Percentiles rank a stretch among this genome's conserved stretches.
These are phyloP conservation scores for Troglohyphantes excavatus DNA, from an alignment of 2,888 invertebrate genomes.

Conservation along the genomic window DNA sequence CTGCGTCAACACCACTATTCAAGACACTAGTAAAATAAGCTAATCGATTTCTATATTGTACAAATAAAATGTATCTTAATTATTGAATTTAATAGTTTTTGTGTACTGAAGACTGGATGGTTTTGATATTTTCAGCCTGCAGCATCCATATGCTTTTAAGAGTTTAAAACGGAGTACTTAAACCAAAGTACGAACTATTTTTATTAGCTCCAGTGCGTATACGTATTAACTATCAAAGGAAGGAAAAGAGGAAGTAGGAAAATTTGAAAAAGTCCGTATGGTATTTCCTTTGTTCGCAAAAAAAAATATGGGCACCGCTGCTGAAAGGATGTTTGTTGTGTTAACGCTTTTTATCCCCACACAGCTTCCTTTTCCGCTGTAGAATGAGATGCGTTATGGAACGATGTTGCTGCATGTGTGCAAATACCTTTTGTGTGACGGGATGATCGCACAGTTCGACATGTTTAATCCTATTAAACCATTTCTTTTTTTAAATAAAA, in stretches of 20 bases:
- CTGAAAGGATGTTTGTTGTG: constrained; percentile 28
- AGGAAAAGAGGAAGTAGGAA: background rate
- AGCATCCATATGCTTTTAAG: too few relatives aligned
- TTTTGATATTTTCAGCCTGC: too few relatives aligned
- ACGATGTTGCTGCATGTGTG: background rate
- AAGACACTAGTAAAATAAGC: too few relatives aligned
- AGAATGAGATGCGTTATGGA: background rate
- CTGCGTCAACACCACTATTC: too few relatives aligned
- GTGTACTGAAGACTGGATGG: too few relatives aligned
- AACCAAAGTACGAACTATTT: too few relatives aligned
- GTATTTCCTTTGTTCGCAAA: constrained; percentile 13
- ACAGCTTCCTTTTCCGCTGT: constrained; percentile 31
- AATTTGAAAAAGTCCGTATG: background rate
- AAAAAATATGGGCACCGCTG: background rate
- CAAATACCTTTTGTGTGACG: background rate
- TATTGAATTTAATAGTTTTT: too few relatives aligned
- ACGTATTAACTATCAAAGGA: background rate
- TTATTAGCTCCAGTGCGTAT: too few relatives aligned
- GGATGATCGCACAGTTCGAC: background rate
- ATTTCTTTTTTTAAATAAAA: background rate
- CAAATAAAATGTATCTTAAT: too few relatives aligned
- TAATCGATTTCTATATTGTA: too few relatives aligned
- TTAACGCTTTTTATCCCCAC: constrained; percentile 1
- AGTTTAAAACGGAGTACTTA: too few relatives aligned
- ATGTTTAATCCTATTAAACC: background rate